These are phyloP conservation scores for Noctua pronuba DNA, from an alignment of 2,888 invertebrate species.

Conservation along the genomic window DNA sequence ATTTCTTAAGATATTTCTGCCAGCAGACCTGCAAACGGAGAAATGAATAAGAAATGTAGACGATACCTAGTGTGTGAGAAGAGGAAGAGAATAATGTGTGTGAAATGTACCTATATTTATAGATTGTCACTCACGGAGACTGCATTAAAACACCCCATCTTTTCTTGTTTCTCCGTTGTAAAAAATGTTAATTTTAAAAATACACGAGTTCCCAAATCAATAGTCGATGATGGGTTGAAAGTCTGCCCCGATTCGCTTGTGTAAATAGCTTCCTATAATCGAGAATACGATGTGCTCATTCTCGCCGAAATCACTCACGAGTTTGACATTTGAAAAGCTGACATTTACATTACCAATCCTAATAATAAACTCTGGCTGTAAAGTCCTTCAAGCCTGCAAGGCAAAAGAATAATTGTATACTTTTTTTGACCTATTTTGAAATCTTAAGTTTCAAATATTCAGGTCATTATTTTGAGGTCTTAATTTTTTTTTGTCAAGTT, in stretches of 20 bases:
- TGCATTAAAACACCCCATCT: neutral
- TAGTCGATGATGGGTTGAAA: conserved; percentile 2
- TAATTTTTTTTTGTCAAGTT: no score
- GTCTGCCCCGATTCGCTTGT: conserved; percentile 3
- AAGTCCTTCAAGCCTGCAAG: neutral
- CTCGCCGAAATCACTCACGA: conserved; percentile 52
- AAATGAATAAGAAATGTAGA: no score
- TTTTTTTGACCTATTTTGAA: neutral
- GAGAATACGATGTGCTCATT: conserved; percentile 58
- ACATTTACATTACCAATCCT: conserved; percentile 28
- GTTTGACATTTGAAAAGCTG: conserved; percentile 47
- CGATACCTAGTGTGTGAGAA: no score
- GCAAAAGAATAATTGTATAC: neutral
- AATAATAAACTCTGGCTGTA: conserved; percentile 17
- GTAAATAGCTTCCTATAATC: conserved; percentile 28
- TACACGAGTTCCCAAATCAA: neutral
- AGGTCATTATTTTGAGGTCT: neutral
- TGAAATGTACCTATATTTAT: neutral
- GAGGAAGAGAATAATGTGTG: no score
- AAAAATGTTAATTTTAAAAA: neutral
- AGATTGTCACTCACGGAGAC: neutral
- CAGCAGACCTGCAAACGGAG: no score
- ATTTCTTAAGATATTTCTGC: no score
- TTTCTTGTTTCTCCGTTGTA: neutral
- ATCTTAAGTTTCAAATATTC: neutral